Base-by-base conservation (phyloP, 2,113 vertebrate species). In the Pelusios castaneus region DNA sequence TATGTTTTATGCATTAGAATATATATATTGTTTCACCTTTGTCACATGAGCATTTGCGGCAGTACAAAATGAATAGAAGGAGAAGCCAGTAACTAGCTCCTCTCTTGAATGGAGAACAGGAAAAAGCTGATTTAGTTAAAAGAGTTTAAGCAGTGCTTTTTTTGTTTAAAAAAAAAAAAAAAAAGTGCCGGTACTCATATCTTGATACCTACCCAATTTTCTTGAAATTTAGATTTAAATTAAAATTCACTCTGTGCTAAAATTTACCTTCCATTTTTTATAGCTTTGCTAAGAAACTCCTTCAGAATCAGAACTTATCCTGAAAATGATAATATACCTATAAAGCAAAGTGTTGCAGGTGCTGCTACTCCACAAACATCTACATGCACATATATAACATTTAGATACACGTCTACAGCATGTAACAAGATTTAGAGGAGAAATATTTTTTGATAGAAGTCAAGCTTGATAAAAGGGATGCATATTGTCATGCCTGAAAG, bases 401-500 rank as follows among this genome's bases (percentile, higher is more conserved):
- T 29, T 4, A 1, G 87, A 49, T 73, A 43, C 47, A 5, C 4
- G 12, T 86, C 5, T 87, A 83, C 3, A 76, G 60, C 73, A 92
- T 90, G 55, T 78, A 52, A 80, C 84, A 52, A 92, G 77, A 38
- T 88, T 76, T 79, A 89, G 84, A 77, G 13, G 85, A 75, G 52
- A 90, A 91, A 96, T 95, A 91, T 83, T 92, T 95, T 97, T 92
- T 95, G 94, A 93, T 81, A 82, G 93, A 92, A 97, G 75, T 75
- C 91, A 93, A 84, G 89, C 93, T 91, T 95, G 94, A 91, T 85
- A 58, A 87, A 93, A 96, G 93, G 67, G 93, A 93, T 31, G 89
- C 91, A 83, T 47, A n/a, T 24, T 34, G 86, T 96, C 93, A 6
- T 85, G 95, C 83, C 97, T 96, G 95, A 87, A 97, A 97, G 97